Base-by-base conservation (phyloP, 37 sponge, comb jelly and placozoan species). In the Dysidea cf. avara region DNA sequence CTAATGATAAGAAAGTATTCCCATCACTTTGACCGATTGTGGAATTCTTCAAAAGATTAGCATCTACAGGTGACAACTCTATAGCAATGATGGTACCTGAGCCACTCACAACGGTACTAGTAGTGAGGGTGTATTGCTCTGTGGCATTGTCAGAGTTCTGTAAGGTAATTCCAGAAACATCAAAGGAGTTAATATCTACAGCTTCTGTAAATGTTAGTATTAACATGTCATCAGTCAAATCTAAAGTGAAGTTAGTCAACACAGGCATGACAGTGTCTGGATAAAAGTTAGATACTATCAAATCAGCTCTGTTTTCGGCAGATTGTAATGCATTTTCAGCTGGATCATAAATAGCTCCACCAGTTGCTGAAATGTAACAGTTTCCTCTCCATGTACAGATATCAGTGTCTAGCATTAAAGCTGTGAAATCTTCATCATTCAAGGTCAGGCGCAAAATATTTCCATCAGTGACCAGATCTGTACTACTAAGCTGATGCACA, bases 381-480 rank as follows among this genome's bases (percentile, higher is more conserved):
- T 95, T 90, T 71, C 96, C 88, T 61, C 96, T 61, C 81, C 86
- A 85, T 3, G 78, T 85, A 66, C 96, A 95, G 26, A 95, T 83
- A 20, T 90, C 53, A 13, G 66, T 33, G 46, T 90, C 84, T 34
- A 53, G 58, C 65, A 87, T 73, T 26, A 95, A 73, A 14, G 78
- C 62, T 48, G 66, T 47, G 0, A 81, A 35, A 48, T 95, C 96
- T 7, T 6, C 29, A 36, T 50, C 13, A 17, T 76, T 59, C 9
- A 95, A 57, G 17, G 61, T 70, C 22, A 95, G 61, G 1, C 39
- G 54, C n/a, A 87, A 40, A 31, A 33, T 49, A 46, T 81, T 84
- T 0, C 74, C 85, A 38, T 39, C 58, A 50, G 69, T 69, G 2
- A 46, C 25, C 12, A 76, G 64, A 21, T 24, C 25, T 25, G 84